Base-by-base conservation (phyloP, 2,888 invertebrate genomes). In the Gymnocheta viridis region DNA sequence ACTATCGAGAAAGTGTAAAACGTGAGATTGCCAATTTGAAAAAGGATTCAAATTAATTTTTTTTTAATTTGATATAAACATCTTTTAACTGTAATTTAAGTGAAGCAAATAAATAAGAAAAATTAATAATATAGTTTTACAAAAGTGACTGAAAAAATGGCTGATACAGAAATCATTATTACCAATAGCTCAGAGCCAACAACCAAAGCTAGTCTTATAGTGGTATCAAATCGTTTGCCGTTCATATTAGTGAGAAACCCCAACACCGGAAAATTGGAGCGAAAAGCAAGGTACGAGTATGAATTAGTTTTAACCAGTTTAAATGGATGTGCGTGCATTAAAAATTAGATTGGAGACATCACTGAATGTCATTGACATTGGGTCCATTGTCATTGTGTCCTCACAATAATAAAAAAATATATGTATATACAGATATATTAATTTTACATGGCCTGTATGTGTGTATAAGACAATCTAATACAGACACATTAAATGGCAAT, bases 191-290 rank as follows among this genome's bases (percentile, higher is more conserved):
- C 87, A 29, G 92, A 92, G 83, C 88, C 90, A 0, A 86, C 88
- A 27, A 88, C 89, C 6, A 94, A 94, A 88, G 95, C 95, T 87
- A 96, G 95, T 90, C 95, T 98, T 94, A 97, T 98, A 89, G 97
- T 98, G 87, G 97, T 98, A 82, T 97, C 98, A 86, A 98, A 98
- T 93, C 94, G 98, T 87, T 93, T 98, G 90, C 98, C 98, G 7
- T 98, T 98, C 92, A 96, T 97, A 85, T 93, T 98, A 85, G 95
- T 94, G 90, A 94, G 96, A 90, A 94, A 96, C 93, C 94, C 95
- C 72, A 93, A 94, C 88, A 95, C 95, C 81, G 95, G 95, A 58
- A 93, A 94, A 56, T 93, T 97, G 88, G 94, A 95, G 88, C 94
- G 98, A 86, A 96, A 96, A 92, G 96, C 97, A 89, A 97, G 97